Evolutionary conservation across 2,113 vertebrate genomes (phyloP).

Genomic region (Progne subis): DNA sequence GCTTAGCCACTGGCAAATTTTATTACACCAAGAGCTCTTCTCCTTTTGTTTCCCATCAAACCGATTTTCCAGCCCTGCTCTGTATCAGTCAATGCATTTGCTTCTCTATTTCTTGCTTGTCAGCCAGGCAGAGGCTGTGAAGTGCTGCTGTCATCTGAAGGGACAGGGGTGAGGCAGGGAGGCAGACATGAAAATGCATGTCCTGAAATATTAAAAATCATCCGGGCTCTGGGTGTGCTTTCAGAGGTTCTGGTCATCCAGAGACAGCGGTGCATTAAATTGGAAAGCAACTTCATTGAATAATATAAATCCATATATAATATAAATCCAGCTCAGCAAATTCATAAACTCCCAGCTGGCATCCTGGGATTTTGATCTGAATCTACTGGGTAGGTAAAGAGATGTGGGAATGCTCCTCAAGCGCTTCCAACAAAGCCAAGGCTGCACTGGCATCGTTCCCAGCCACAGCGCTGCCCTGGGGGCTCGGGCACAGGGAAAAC

Average conservation of each 20-base stretch:
- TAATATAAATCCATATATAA: too few relatives aligned
- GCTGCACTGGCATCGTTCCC: too few relatives aligned
- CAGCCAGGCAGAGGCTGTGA: background rate
- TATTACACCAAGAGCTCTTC: background rate
- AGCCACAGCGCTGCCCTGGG: background rate
- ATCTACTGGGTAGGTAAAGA: accelerated
- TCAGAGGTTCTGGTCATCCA: background rate
- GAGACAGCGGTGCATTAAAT: background rate
- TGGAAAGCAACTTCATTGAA: background rate
- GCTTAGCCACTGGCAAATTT: background rate
- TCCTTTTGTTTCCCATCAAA: conserved; percentile 14
- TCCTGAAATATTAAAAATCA: background rate
- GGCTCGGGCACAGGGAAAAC: background rate
- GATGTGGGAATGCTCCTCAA: accelerated
- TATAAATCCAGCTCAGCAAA: background rate
- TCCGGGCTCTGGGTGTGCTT: background rate
- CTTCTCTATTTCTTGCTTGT: background rate
- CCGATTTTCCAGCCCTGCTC: conserved; percentile 2
- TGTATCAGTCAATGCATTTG: background rate
- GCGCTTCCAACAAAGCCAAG: background rate
- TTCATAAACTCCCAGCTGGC: background rate
- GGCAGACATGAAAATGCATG: background rate
- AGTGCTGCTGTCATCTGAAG: background rate
- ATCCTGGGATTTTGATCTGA: background rate
- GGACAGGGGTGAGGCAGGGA: background rate